Percentiles rank a stretch among this genome's conserved stretches.
Evolutionary conservation across 2,888 invertebrate species (phyloP).

Genomic region (Bugula neritina): DNA sequence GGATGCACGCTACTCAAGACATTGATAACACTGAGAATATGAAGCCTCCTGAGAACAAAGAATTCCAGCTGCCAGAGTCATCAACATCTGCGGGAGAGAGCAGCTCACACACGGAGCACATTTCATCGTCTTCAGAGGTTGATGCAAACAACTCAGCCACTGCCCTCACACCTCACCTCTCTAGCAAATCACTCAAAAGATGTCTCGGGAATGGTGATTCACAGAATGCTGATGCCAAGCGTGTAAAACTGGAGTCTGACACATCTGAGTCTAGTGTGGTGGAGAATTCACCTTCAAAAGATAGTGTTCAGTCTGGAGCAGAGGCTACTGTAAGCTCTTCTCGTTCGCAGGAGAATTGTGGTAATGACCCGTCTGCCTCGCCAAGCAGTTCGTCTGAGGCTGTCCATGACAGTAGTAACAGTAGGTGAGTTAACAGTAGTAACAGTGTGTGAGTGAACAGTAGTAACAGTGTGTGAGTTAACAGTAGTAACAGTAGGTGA

Average conservation of each 20-base stretch:
- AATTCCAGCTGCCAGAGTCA: neutral
- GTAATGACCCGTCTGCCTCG: neutral
- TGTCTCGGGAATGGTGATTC: neutral
- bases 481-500: too few species aligned
- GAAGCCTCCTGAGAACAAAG: neutral
- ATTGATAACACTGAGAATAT: neutral
- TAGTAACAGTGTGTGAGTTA: too few species aligned
- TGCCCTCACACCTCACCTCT: neutral
- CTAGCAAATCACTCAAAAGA: neutral
- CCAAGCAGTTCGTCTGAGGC: neutral
- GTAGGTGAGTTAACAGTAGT: too few species aligned
- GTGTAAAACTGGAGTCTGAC: neutral
- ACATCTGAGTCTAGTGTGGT: too few species aligned
- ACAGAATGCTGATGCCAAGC: neutral
- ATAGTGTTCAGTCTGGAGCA: too few species aligned
- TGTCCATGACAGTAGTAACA: neutral
- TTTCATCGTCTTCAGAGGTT: neutral
- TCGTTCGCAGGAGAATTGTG: too few species aligned
- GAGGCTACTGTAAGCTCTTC: too few species aligned
- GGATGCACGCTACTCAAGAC: neutral
- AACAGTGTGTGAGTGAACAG: too few species aligned
- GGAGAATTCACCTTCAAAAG: too few species aligned
- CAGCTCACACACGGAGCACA: neutral
- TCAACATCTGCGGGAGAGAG: neutral
- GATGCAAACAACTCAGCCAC: neutral